A percentile compares a stretch with the other conserved stretches of the same genome.
phyloP scores from a whole-genome alignment of 2,113 vertebrate genomes.

The Sinocyclocheilus maitianheensis region DNA sequence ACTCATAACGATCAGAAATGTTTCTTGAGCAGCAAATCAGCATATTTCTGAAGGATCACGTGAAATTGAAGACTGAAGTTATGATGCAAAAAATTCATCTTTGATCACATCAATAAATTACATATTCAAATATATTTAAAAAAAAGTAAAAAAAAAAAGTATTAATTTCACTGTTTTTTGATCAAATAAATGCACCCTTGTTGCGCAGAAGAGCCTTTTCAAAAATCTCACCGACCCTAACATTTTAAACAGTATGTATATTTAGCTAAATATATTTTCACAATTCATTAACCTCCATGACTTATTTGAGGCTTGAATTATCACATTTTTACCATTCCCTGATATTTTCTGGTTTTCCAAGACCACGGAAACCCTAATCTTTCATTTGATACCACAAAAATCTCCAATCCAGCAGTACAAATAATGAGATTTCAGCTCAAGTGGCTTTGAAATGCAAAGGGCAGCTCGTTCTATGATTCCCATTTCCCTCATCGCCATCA shows the following conservation, averaged over 20 bases:
- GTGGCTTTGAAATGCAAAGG: background rate
- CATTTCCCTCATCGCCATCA: background rate
- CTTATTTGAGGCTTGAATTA: background rate
- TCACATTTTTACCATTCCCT: background rate
- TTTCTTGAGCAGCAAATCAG: background rate
- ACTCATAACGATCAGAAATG: background rate
- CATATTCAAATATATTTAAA: background rate
- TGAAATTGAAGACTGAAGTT: background rate
- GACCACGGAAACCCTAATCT: background rate
- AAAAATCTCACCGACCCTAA: background rate
- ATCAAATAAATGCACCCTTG: background rate
- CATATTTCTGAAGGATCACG: background rate
- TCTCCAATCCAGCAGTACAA: background rate
- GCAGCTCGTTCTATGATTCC: background rate
- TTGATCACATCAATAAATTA: background rate
- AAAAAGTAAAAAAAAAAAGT: too few relatives aligned
- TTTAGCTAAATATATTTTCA: background rate
- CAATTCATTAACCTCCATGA: background rate
- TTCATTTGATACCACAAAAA: background rate
- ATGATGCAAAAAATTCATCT: background rate
- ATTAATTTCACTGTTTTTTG: background rate
- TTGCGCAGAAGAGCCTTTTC: background rate
- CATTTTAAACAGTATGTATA: background rate
- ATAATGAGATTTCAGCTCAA: background rate
- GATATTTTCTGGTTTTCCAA: background rate